Percentiles rank a stretch among this genome's conserved stretches.
These are phyloP conservation scores for Pelmatolapia mariae DNA, from an alignment of 2,113 vertebrate genomes.

Conservation along the genomic window DNA sequence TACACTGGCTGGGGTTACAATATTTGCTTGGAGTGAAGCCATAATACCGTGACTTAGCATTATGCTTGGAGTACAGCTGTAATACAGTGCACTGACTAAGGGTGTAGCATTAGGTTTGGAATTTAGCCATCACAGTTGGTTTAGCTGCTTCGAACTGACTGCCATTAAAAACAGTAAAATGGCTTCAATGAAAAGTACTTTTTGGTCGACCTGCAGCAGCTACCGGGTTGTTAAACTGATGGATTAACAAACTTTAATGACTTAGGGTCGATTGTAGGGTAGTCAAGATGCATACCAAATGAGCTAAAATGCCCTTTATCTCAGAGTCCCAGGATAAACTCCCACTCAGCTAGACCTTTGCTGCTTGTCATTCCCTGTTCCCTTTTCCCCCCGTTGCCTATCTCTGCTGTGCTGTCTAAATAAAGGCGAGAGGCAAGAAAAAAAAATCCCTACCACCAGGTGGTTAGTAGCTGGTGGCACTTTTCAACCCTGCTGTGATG, in stretches of 20 bases:
- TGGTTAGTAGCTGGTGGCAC: neutral
- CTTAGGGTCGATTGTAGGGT: neutral
- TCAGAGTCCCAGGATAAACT: neutral
- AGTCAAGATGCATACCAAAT: neutral
- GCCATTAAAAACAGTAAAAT: neutral
- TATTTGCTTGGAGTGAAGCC: constrained; percentile 20
- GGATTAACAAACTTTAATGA: neutral
- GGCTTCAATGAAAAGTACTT: neutral
- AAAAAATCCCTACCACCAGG: neutral
- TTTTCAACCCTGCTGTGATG: neutral
- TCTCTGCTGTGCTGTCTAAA: neutral
- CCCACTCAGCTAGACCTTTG: neutral
- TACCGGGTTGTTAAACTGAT: neutral
- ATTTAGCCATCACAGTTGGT: neutral
- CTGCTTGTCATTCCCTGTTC: neutral
- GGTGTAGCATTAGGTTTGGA: neutral
- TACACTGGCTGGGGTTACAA: neutral
- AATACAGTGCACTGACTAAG: neutral
- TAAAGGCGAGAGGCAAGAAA: neutral
- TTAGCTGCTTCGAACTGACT: neutral
- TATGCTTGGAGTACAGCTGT: neutral
- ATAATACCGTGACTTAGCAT: constrained; percentile 8
- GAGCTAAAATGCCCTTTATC: neutral
- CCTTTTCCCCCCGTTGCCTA: too few relatives aligned
- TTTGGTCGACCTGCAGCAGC: neutral